Percentiles rank a stretch among this genome's conserved stretches.
Conservation (phyloP, 2,113 vertebrate species). For the Lagopus muta region DNA sequence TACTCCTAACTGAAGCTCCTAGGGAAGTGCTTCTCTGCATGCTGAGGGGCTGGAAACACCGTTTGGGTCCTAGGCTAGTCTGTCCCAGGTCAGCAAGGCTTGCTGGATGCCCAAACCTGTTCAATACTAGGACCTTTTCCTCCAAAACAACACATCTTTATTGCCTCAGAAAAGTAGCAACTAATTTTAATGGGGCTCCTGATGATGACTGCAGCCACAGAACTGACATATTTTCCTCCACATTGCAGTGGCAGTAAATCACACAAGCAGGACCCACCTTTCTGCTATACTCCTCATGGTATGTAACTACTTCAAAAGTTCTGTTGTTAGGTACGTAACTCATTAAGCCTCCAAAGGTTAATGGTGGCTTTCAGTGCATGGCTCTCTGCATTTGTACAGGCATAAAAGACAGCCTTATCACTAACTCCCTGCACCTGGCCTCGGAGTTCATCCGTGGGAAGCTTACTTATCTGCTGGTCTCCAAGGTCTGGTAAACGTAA, state of each 20-base stretch:
- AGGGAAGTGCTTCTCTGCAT: not conserved
- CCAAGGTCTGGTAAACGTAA: slow-evolving; percentile 1
- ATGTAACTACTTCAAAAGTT: not conserved
- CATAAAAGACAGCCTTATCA: slow-evolving; percentile 32
- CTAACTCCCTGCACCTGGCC: not conserved
- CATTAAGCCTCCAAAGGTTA: slow-evolving; percentile 15
- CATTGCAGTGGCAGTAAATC: not conserved
- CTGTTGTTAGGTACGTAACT: not conserved
- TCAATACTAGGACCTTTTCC: not conserved
- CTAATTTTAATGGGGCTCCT: not conserved
- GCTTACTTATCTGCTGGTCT: not conserved
- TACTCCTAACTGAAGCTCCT: not conserved
- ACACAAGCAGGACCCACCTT: not conserved
- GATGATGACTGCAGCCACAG: not conserved
- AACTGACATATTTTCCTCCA: not conserved
- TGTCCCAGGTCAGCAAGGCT: not conserved
- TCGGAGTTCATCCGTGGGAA: not conserved
- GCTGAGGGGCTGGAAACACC: not conserved
- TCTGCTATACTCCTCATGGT: not conserved
- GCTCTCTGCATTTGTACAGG: not conserved
- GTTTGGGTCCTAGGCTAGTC: not conserved
- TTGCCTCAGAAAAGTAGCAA: not conserved
- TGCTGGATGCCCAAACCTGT: not conserved
- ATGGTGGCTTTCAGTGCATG: not conserved
- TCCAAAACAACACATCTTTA: rapidly evolving